Percentiles rank a stretch among this genome's conserved stretches.
Conservation (phyloP, 1,140 invertebrate species). For the Elymnias hypermnestra region DNA sequence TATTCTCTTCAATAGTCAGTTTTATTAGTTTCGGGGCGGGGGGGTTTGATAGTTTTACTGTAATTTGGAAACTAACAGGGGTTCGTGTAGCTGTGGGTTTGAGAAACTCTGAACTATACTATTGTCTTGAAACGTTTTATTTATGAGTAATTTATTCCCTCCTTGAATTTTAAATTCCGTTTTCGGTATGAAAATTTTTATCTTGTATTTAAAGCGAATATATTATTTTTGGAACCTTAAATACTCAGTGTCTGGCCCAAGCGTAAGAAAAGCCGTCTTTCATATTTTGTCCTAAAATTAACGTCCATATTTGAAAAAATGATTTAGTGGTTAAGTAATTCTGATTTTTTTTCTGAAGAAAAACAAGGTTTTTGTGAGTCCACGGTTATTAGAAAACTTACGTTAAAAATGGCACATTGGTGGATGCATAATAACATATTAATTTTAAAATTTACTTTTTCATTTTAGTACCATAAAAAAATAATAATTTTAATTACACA, state of each 20-base stretch:
- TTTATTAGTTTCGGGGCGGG: no score
- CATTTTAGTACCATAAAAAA: no score
- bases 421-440: no score
- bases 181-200: background rate
- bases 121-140: background rate
- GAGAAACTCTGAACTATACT: no score
- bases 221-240: background rate
- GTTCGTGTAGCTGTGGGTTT: no score
- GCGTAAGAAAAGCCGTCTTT: constrained; percentile 61
- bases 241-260: constrained; percentile 21
- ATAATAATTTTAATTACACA: no score
- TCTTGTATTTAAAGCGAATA: background rate
- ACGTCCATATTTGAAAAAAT: constrained; percentile 74
- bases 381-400: constrained; percentile 11
- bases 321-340: constrained; percentile 71
- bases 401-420: constrained; percentile 1
- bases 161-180: background rate
- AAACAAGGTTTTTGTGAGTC: constrained; percentile 19
- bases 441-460: no score
- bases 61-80: no score
- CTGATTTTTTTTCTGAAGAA: constrained; percentile 45
- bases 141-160: constrained; percentile 5
- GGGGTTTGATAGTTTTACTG: no score
- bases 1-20: no score
- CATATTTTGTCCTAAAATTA: constrained; percentile 67